phyloP scores from a whole-genome alignment of 2,888 invertebrate species.

The Pherbina coryleti region DNA sequence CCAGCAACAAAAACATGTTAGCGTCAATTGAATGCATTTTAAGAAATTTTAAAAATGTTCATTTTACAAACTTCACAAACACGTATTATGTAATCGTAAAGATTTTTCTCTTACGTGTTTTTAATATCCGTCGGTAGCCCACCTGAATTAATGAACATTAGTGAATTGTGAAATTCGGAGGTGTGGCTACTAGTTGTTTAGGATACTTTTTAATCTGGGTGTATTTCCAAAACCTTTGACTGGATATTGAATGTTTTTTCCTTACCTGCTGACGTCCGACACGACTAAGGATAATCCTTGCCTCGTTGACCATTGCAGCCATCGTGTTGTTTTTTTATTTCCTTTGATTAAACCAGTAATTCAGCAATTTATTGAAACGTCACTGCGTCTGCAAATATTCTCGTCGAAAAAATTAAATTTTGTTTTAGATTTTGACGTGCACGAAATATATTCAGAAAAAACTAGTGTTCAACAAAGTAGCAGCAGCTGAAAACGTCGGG shows the following conservation, averaged over 20 bases:
- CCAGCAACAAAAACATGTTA: not conserved
- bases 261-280: constrained; percentile 66
- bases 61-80: constrained; percentile 29
- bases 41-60: not conserved
- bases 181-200: not conserved
- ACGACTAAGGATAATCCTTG: constrained; percentile 61
- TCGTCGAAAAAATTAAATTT: constrained; percentile 30
- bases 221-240: not conserved
- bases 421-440: constrained; percentile 41
- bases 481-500: not conserved
- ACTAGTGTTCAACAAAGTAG: constrained; percentile 15
- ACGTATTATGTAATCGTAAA: constrained; percentile 28
- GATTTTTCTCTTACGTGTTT: not conserved
- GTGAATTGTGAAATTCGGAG: not conserved
- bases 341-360: constrained; percentile 1
- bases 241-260: not conserved
- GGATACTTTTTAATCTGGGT: not conserved
- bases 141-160: not conserved
- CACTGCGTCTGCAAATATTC: constrained; percentile 66
- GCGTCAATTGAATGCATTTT: not conserved
- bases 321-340: constrained; percentile 14
- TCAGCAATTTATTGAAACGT: constrained; percentile 62
- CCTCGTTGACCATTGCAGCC: constrained; percentile 61
- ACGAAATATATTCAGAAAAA: constrained; percentile 41
- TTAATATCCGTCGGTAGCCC: not conserved